phyloP scores from a whole-genome alignment of 2,797 vertebrate genomes.

The Rhynchonycteris naso region DNA sequence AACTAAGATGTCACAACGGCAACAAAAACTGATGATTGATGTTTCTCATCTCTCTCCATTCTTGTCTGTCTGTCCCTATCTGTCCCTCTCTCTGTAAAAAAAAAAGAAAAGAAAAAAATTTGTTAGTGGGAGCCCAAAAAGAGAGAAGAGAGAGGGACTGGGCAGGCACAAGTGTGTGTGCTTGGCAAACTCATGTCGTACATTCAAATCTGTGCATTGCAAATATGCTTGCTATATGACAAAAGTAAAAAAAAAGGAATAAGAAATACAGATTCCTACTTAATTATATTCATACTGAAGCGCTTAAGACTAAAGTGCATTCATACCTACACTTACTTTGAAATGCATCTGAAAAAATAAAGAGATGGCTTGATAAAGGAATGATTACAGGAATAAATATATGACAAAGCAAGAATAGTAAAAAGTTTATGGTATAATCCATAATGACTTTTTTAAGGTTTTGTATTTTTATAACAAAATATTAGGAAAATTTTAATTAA shows the following conservation, averaged over 20 bases:
- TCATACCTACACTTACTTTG: neutral
- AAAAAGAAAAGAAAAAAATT: too few relatives aligned
- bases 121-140: neutral
- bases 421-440: neutral
- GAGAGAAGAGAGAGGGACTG: neutral
- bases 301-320: neutral
- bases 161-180: fast-evolving
- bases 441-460: neutral
- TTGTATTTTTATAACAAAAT: neutral
- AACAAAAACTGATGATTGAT: too few relatives aligned
- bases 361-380: neutral
- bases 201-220: neutral
- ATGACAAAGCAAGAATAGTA: neutral
- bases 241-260: neutral
- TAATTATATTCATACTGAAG: neutral
- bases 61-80: too few relatives aligned
- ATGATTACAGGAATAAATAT: neutral
- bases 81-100: too few relatives aligned
- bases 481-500: neutral
- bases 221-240: neutral
- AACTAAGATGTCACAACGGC: too few relatives aligned
- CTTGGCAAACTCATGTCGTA: neutral
- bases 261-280: neutral
- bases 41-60: too few relatives aligned
- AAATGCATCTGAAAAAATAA: conserved; percentile 21